Conservation (phyloP, 2,797 vertebrate genomes). For the Euthynnus affinis region DNA sequence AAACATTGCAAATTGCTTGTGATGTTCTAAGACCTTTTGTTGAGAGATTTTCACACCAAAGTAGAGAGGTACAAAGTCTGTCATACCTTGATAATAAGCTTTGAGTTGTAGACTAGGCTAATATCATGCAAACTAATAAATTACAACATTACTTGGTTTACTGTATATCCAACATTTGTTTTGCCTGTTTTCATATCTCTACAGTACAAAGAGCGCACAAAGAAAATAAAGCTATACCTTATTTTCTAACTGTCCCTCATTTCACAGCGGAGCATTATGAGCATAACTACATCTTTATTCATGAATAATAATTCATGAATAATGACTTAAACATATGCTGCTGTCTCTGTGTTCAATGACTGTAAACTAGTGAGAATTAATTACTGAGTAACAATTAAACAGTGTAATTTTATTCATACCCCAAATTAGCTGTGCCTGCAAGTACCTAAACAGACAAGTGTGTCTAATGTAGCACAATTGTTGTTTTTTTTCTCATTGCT, state of each 20-base stretch:
- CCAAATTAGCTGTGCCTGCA: not conserved
- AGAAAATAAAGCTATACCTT: not conserved
- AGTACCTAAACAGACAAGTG: constrained; percentile 1
- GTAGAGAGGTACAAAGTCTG: constrained; percentile 23
- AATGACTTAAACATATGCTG: constrained; percentile 1
- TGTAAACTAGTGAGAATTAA: constrained; percentile 19
- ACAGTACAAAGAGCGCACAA: not conserved
- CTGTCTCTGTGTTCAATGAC: constrained; percentile 9
- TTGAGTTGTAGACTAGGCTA: not conserved
- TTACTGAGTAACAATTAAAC: constrained; percentile 5
- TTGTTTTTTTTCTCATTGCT: not conserved
- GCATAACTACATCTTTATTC: not conserved
- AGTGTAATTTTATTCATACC: constrained; percentile 12
- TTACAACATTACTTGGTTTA: not conserved
- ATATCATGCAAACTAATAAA: constrained; percentile 13
- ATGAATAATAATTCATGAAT: not conserved
- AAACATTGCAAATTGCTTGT: constrained; percentile 53
- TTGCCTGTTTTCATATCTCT: not conserved
- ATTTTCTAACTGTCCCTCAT: not conserved
- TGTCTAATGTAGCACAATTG: constrained; percentile 11
- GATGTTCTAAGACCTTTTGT: constrained; percentile 46
- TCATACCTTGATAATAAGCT: constrained; percentile 44
- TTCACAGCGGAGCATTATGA: not conserved
- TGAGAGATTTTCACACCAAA: constrained; percentile 30
- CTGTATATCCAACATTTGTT: not conserved